phyloP scores from a whole-genome alignment of 2,888 invertebrate species.

The Eurytoma adleriae region DNA sequence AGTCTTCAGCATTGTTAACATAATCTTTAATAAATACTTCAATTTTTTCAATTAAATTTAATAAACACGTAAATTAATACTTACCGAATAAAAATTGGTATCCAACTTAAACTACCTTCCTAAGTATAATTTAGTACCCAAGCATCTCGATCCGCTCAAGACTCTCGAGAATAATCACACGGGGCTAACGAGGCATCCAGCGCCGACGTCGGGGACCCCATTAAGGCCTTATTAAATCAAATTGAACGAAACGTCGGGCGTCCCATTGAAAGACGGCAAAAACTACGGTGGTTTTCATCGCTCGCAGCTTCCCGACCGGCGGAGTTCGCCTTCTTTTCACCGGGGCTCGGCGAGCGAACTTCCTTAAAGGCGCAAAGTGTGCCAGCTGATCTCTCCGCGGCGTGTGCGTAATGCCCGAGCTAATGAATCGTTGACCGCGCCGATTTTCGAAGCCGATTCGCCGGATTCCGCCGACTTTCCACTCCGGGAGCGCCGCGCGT shows the following conservation, averaged over 20 bases:
- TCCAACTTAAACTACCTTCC: too few species aligned
- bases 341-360: neutral
- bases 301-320: neutral
- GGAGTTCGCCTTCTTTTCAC: neutral
- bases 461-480: slow-evolving; percentile 41
- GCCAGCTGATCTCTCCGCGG: slow-evolving; percentile 34
- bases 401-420: slow-evolving; percentile 9
- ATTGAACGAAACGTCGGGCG: too few species aligned
- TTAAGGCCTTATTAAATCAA: too few species aligned
- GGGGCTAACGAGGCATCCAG: too few species aligned
- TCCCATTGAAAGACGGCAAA: neutral
- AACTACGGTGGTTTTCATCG: neutral
- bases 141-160: too few species aligned
- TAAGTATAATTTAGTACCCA: too few species aligned
- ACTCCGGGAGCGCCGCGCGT: slow-evolving; percentile 4
- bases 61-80: too few species aligned
- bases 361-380: slow-evolving; percentile 45
- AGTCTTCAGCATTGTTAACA: neutral
- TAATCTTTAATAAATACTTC: too few species aligned
- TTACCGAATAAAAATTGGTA: too few species aligned
- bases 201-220: too few species aligned
- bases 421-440: slow-evolving; percentile 54
- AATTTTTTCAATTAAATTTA: too few species aligned
- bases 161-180: too few species aligned
- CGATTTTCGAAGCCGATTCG: slow-evolving; percentile 46